Evolutionary conservation across 1,140 invertebrate species (phyloP).

Genomic region (Calosoma granatense): DNA sequence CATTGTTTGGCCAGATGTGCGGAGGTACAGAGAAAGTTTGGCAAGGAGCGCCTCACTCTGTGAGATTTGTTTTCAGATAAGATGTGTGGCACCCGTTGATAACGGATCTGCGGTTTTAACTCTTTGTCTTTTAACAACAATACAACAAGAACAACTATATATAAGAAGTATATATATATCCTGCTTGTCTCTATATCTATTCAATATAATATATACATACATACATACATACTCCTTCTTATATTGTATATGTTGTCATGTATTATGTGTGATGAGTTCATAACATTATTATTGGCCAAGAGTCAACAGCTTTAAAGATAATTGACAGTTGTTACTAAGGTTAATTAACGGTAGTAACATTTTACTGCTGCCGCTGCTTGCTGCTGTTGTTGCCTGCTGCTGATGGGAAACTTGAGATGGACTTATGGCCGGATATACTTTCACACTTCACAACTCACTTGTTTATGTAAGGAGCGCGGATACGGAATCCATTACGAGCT

Average conservation of each 20-base stretch:
- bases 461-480: not conserved
- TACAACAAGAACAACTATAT: no score
- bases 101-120: constrained; percentile 19
- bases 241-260: no score
- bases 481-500: not conserved
- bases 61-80: constrained; percentile 17
- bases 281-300: no score
- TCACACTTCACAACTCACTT: constrained; percentile 1
- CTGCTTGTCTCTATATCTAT: no score
- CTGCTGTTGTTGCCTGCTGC: not conserved
- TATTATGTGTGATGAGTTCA: no score
- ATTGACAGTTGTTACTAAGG: no score
- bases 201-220: no score
- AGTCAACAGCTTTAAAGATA: no score
- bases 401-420: not conserved
- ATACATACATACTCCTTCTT: no score
- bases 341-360: constrained; percentile 2
- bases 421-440: not conserved
- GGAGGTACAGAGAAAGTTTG: constrained; percentile 25
- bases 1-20: not conserved
- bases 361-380: no score
- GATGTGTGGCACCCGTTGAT: constrained; percentile 25
- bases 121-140: constrained; percentile 15
- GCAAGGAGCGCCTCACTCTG: constrained; percentile 22
- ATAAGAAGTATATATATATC: no score